A percentile compares a stretch with the other conserved stretches of the same genome.
phyloP scores from a whole-genome alignment of 2,888 invertebrate species.

The Drosophila crucigera region DNA sequence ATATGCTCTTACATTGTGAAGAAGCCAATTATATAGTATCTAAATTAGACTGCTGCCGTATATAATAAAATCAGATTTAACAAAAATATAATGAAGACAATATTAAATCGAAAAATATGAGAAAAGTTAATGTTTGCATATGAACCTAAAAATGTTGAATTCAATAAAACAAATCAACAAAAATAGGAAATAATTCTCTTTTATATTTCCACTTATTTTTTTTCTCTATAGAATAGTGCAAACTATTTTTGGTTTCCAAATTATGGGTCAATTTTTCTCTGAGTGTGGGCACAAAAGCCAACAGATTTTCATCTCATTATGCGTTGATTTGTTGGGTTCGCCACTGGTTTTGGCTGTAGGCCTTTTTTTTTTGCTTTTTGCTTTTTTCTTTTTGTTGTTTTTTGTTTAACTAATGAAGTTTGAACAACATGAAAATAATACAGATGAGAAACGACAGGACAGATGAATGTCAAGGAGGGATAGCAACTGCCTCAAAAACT shows the following conservation, averaged over 20 bases:
- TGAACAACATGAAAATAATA: conserved; percentile 45
- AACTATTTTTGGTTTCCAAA: background rate
- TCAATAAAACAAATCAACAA: background rate
- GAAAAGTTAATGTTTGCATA: background rate
- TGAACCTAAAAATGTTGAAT: background rate
- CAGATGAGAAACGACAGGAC: conserved; percentile 18
- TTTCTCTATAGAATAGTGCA: background rate
- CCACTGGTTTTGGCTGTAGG: conserved; percentile 40
- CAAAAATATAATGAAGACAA: background rate
- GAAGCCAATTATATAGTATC: background rate
- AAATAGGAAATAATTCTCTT: background rate
- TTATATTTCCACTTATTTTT: background rate
- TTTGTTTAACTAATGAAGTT: conserved; percentile 61
- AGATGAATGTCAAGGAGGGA: background rate
- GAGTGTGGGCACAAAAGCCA: conserved; percentile 66
- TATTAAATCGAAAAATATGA: background rate
- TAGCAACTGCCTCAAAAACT: conserved; percentile 12
- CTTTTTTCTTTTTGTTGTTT: background rate
- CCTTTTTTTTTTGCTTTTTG: conserved; percentile 14
- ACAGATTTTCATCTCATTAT: conserved; percentile 79
- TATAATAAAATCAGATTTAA: background rate
- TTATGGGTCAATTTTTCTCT: background rate
- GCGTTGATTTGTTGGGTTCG: conserved; percentile 57
- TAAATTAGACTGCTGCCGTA: background rate
- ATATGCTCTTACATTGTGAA: background rate